Conservation (phyloP, 2,888 invertebrate genomes). For the Troides helena region DNA sequence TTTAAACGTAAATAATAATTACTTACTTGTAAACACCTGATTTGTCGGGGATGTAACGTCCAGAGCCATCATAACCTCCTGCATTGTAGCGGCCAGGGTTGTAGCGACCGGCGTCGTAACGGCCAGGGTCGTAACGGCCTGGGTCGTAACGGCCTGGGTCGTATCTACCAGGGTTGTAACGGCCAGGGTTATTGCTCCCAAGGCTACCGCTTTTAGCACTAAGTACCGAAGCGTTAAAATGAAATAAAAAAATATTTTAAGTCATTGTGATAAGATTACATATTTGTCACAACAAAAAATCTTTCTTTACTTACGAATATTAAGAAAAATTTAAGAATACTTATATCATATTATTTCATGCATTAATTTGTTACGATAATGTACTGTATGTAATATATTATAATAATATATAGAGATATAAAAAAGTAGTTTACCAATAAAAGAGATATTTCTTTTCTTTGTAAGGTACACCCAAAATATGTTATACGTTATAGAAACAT, state of each 20-base stretch:
- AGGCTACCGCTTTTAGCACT: slow-evolving; percentile 38
- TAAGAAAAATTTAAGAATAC: too few relatives aligned
- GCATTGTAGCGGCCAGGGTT: slow-evolving; percentile 35
- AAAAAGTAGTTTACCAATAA: too few relatives aligned
- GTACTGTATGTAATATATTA: too few relatives aligned
- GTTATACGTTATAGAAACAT: too few relatives aligned
- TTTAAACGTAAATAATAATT: neutral
- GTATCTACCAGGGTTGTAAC: slow-evolving; percentile 42
- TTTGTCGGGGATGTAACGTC: slow-evolving; percentile 37
- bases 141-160: slow-evolving; percentile 43
- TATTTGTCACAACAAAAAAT: too few relatives aligned
- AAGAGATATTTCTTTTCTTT: too few relatives aligned
- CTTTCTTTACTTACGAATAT: too few relatives aligned
- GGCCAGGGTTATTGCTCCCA: slow-evolving; percentile 33
- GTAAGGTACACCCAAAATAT: too few relatives aligned
- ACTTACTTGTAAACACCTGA: slow-evolving; percentile 40
- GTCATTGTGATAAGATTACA: too few relatives aligned
- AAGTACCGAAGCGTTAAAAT: slow-evolving; percentile 33
- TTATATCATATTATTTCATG: too few relatives aligned
- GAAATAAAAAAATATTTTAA: slow-evolving; percentile 19
- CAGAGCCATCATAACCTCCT: slow-evolving; percentile 36
- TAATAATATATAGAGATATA: too few relatives aligned
- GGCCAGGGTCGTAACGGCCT: slow-evolving; percentile 35
- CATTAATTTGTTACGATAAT: too few relatives aligned
- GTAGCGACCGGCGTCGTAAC: slow-evolving; percentile 35